Evolutionary conservation across 2,888 invertebrate genomes (phyloP), one percentile per base, ranked within the genome.

Genomic region (Eurytoma californica): DNA sequence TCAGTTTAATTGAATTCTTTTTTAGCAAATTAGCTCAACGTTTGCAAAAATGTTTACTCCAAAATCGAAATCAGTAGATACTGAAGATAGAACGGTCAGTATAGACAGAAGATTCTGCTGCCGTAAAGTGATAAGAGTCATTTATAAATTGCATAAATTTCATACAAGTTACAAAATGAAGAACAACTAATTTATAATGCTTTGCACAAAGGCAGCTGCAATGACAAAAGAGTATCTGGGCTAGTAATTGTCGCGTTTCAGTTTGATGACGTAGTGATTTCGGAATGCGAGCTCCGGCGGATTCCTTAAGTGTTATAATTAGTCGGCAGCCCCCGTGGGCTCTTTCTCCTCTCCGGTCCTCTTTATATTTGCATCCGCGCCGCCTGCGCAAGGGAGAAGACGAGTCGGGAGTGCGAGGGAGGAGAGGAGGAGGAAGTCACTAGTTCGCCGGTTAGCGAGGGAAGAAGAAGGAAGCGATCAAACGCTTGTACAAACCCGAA

Each of bases 241-340:
- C 4, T 39, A 5, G 4, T n/a, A 47, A 63, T 63, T 47, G 63
- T 18, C 63, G 7, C 12, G 47, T 63, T 65, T 65, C 30, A 65
- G 2, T 57, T 24, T 74, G 82, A 83, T 83, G 84, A 85, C 82
- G 70, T 85, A 79, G 79, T 82, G 79, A 77, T 65, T 82, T 67
- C 30, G 83, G 81, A 68, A 84, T 84, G 83, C 82, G 3, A 63
- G 78, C 66, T 61, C 67, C 66, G 68, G 72, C 72, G 72, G 74
- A 84, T 83, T 81, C 72, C 80, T 85, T 82, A 83, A 83, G 83
- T 83, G 83, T 82, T 83, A 83, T 83, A 86, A 86, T 86, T 85
- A 85, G 80, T 82, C 70, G 80, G 67, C 80, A 78, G 72, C 47
- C 80, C 49, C 30, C 49, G 13, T 16, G 3, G 3, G 70, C 16